These are phyloP conservation scores for Hyppa rectilinea DNA, from an alignment of 2,888 invertebrate species.

Conservation along the genomic window DNA sequence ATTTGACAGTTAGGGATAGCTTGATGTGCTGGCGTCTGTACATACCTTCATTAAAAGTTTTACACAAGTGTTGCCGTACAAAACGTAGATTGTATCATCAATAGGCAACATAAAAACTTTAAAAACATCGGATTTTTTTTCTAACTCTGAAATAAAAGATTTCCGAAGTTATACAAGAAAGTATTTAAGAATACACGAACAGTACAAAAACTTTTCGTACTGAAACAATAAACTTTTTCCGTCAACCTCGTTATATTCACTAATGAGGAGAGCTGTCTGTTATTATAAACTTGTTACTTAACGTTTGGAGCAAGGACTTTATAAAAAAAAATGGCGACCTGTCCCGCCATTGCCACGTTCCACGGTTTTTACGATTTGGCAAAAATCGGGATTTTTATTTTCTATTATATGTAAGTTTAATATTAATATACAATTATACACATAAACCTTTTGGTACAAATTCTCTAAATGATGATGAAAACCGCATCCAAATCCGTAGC, in stretches of 20 bases:
- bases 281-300: constrained; percentile 5
- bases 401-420: too few relatives aligned
- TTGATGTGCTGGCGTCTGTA: too few relatives aligned
- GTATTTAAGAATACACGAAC: background rate
- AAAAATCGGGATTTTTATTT: too few relatives aligned
- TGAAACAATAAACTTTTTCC: background rate
- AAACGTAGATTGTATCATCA: background rate
- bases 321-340: background rate
- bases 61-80: background rate
- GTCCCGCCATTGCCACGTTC: too few relatives aligned
- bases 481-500: too few relatives aligned
- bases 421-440: too few relatives aligned
- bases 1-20: too few relatives aligned
- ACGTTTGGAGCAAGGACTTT: constrained; percentile 5
- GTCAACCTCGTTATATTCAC: constrained; percentile 35
- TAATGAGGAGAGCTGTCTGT: constrained; percentile 33
- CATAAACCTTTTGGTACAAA: too few relatives aligned
- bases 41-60: too few relatives aligned
- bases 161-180: background rate
- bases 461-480: too few relatives aligned
- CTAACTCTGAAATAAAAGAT: too few relatives aligned
- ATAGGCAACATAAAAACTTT: background rate
- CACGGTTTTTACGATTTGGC: too few relatives aligned
- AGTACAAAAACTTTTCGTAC: background rate
- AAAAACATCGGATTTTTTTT: background rate